Conservation (phyloP, 2,113 vertebrate species). For the Bettongia penicillata region DNA sequence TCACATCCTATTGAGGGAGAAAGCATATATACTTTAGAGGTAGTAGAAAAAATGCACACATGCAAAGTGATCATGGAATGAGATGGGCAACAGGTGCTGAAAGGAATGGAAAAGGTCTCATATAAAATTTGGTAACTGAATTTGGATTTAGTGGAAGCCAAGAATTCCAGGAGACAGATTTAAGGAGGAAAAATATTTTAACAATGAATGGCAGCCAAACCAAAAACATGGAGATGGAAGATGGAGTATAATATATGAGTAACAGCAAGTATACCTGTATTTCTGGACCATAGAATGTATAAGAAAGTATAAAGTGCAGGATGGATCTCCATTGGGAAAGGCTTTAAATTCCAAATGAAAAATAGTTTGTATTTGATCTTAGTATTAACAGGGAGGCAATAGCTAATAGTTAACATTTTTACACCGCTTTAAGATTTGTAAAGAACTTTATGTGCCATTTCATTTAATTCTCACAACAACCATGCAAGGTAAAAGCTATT, state of each 20-base stretch:
- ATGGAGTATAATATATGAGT: neutral
- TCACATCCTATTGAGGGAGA: neutral
- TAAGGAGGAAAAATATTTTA: neutral
- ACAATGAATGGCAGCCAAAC: neutral
- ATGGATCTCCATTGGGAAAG: neutral
- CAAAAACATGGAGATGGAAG: neutral
- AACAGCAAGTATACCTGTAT: neutral
- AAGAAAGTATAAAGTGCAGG: neutral
- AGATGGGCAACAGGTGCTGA: neutral
- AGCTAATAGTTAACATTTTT: neutral
- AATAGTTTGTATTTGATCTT: neutral
- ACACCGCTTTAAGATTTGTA: neutral
- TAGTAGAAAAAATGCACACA: neutral
- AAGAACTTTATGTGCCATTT: neutral
- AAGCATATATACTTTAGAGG: neutral
- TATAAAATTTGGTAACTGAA: neutral
- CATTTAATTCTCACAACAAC: neutral
- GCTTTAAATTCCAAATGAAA: neutral
- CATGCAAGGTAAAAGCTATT: neutral
- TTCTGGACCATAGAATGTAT: neutral
- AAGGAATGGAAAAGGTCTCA: neutral
- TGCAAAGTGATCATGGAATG: neutral
- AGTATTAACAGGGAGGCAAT: neutral
- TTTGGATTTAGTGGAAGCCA: neutral
- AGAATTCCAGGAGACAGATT: too few relatives aligned